Evolutionary conservation across 2,113 vertebrate species (phyloP), one percentile per base, ranked within the genome.

Genomic region (Andinoacara biseriatus): DNA sequence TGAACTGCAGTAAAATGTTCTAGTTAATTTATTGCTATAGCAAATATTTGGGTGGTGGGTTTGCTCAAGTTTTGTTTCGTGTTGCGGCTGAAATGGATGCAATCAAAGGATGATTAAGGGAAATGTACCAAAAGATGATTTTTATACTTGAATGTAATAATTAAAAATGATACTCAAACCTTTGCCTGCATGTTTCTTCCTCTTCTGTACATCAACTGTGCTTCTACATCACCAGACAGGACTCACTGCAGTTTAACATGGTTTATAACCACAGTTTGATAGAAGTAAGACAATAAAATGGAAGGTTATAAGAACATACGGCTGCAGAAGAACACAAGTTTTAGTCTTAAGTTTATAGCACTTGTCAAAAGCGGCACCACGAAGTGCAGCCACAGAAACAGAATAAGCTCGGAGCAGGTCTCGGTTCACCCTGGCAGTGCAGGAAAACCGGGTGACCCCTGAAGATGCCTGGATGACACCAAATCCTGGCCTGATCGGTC

Each of bases 91-190:
- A 18, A 26, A 62, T 52, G n/a, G 20, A 83, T 24, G 69, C 40
- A 88, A 81, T 91, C 79, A 18, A 72, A 82, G 91, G 90, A 89
- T 85, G 26, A 40, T 77, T 76, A 86, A 94, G 92, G 94, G 94
- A 94, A 85, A 83, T 69, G 72, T 67, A 86, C 54, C 15, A 49
- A 77, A n/a, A 75, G 59, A 22, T 80, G 86, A 88, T 93, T 90
- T 33, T 90, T 91, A 86, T 95, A 94, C 85, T 87, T 93, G 88
- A 93, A 93, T 92, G 80, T 88, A 65, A 29, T 80, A 13, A 84
- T 78, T 58, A 38, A 33, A 38, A 91, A 79, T 60, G 29, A 8
- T 52, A 18, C 18, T n/a, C 46, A 31, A 31, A 62, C 56, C 22
- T 86, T 74, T 13, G 38, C 31, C 83, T 82, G 57, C 78, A 91